Evolutionary conservation across 2,797 vertebrate species (phyloP).

Genomic region (Betta splendens): DNA sequence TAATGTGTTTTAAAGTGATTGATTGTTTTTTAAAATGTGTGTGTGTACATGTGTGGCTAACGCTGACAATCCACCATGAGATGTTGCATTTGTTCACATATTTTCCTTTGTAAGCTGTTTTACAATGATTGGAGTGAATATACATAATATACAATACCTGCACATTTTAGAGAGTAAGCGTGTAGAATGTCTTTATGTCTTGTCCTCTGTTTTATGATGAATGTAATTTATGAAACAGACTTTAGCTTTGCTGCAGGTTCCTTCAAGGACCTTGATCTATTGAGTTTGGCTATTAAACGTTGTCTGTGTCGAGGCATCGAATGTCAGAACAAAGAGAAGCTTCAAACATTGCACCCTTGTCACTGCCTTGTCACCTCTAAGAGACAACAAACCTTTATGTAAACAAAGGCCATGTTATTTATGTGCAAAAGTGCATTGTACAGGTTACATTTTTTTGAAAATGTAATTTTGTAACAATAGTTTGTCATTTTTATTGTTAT

Average conservation of each 20-base stretch:
- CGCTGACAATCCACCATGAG: slow-evolving; percentile 70
- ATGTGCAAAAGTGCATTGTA: slow-evolving; percentile 74
- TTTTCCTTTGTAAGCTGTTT: slow-evolving; percentile 60
- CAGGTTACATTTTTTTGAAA: slow-evolving; percentile 73
- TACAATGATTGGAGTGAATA: slow-evolving; percentile 68
- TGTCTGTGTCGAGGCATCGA: slow-evolving; percentile 62
- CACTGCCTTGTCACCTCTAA: slow-evolving; percentile 70
- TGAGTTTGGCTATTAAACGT: slow-evolving; percentile 67
- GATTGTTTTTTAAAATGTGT: slow-evolving; percentile 27
- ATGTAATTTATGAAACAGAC: slow-evolving; percentile 84
- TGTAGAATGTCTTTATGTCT: slow-evolving; percentile 71
- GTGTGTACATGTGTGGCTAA: slow-evolving; percentile 59
- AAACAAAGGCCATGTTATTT: slow-evolving; percentile 68
- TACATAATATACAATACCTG: slow-evolving; percentile 62
- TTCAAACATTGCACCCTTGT: slow-evolving; percentile 53
- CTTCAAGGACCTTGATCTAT: slow-evolving; percentile 59
- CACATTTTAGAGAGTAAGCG: slow-evolving; percentile 70
- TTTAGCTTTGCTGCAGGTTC: slow-evolving; percentile 67
- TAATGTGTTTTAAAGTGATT: slow-evolving; percentile 33
- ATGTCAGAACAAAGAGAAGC: slow-evolving; percentile 54
- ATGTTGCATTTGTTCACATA: slow-evolving; percentile 51
- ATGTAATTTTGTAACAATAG: slow-evolving; percentile 65
- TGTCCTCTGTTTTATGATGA: slow-evolving; percentile 80
- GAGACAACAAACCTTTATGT: slow-evolving; percentile 64
- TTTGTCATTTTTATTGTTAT: slow-evolving; percentile 64